Evolutionary conservation across 2,888 invertebrate genomes (phyloP).

Genomic region (Sesia bembeciformis): DNA sequence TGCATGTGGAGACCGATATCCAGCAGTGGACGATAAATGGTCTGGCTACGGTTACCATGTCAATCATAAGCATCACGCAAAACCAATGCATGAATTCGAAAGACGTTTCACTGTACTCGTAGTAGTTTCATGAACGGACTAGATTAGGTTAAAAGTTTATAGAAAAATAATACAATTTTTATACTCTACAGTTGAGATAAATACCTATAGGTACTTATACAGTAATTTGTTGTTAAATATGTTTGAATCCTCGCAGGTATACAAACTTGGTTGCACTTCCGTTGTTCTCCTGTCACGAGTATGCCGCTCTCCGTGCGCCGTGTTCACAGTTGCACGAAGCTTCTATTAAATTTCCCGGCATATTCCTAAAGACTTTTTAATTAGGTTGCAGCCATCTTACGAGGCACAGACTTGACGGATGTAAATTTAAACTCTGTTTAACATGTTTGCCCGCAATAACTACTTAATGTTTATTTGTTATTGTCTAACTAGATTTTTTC

Average conservation of each 20-base stretch:
- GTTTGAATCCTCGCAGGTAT: conserved; percentile 25
- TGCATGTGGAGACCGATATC: too few relatives aligned
- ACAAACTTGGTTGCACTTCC: conserved; percentile 12
- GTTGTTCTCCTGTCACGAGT: conserved; percentile 10
- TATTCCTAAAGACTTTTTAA: not conserved
- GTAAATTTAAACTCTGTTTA: not conserved
- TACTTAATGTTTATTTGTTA: too few relatives aligned
- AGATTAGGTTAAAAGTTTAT: too few relatives aligned
- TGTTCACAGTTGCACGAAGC: not conserved
- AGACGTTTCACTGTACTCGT: too few relatives aligned
- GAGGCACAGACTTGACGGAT: not conserved
- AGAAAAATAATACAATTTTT: too few relatives aligned
- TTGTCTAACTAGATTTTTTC: too few relatives aligned
- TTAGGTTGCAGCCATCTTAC: not conserved
- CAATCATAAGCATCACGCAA: too few relatives aligned
- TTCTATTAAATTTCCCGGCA: not conserved
- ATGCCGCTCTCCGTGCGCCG: not conserved
- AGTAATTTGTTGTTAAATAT: conserved; percentile 20
- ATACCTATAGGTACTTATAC: not conserved
- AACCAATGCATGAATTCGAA: too few relatives aligned
- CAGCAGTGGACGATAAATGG: too few relatives aligned
- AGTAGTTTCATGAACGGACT: too few relatives aligned
- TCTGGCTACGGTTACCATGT: too few relatives aligned
- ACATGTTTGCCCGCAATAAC: too few relatives aligned
- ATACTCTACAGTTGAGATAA: not conserved